phyloP scores from a whole-genome alignment of 2,888 invertebrate genomes.

The Tanytarsus gracilentus region DNA sequence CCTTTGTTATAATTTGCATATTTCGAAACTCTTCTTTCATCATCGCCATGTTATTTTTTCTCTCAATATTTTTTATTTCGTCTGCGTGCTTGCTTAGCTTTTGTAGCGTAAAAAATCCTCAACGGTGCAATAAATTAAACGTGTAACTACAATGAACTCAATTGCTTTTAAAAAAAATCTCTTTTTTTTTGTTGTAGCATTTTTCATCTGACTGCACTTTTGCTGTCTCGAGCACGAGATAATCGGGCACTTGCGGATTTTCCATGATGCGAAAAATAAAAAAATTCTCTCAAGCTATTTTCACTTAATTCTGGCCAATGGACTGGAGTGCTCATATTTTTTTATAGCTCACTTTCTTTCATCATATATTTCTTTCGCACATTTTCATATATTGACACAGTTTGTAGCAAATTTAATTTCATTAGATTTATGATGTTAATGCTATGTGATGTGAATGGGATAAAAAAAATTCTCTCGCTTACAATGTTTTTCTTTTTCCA shows the following conservation, averaged over 20 bases:
- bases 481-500: too few relatives aligned
- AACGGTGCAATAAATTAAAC: neutral
- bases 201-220: too few relatives aligned
- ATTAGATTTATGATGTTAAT: neutral
- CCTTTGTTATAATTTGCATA: neutral
- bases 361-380: neutral
- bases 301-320: neutral
- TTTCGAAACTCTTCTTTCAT: neutral
- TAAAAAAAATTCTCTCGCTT: too few relatives aligned
- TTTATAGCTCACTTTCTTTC: neutral
- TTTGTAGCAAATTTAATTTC: neutral
- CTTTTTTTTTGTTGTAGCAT: too few relatives aligned
- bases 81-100: too few relatives aligned
- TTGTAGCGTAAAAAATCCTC: neutral
- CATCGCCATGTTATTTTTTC: neutral
- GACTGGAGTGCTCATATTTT: neutral
- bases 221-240: too few relatives aligned
- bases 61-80: too few relatives aligned
- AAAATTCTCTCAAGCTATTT: neutral
- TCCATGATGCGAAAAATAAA: too few relatives aligned
- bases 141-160: neutral
- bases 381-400: neutral
- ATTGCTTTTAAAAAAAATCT: neutral
- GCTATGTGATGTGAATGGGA: too few relatives aligned
- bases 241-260: too few relatives aligned